A percentile compares a stretch with the other conserved stretches of the same genome.
These are phyloP conservation scores for Pemphredon lugubris DNA, from an alignment of 2,888 invertebrate genomes.

Conservation along the genomic window DNA sequence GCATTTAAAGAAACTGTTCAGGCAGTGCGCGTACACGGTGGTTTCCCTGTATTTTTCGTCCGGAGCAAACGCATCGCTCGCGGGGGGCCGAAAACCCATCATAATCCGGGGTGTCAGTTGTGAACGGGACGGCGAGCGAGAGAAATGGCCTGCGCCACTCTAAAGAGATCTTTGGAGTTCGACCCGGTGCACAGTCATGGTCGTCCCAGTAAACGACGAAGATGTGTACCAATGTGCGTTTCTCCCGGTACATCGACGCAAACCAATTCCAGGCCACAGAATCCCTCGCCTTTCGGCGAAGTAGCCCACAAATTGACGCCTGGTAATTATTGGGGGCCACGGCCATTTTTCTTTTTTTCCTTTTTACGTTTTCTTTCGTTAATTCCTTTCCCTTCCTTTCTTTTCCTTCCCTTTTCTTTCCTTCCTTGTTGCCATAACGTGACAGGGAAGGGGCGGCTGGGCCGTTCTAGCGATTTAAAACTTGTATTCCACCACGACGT, in stretches of 20 bases:
- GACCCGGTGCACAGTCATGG: constrained; percentile 93
- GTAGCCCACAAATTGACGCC: constrained; percentile 93
- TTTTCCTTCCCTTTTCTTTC: constrained; percentile 5
- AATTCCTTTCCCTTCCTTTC: background rate
- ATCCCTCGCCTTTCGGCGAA: constrained; percentile 91
- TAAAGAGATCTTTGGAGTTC: constrained; percentile 97
- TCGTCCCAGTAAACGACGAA: constrained; percentile 92
- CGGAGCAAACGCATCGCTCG: background rate
- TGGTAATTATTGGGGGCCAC: constrained; percentile 85
- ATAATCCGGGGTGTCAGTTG: constrained; percentile 58
- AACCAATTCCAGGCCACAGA: constrained; percentile 76
- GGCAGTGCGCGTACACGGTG: constrained; percentile 52
- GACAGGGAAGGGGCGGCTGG: constrained; percentile 55
- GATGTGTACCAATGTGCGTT: constrained; percentile 94
- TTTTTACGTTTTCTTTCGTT: constrained; percentile 1
- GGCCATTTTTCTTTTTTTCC: constrained; percentile 71
- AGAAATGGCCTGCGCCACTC: constrained; percentile 98
- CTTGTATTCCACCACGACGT: constrained; percentile 67
- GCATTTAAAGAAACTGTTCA: constrained; percentile 25
- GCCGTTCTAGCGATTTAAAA: constrained; percentile 73
- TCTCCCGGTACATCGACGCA: constrained; percentile 82
- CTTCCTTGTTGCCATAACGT: constrained; percentile 20
- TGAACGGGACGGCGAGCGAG: constrained; percentile 65
- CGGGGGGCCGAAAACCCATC: constrained; percentile 14
- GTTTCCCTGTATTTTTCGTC: constrained; percentile 52